Evolutionary conservation across 2,797 vertebrate species (phyloP).

Genomic region (Champsocephalus gunnari): DNA sequence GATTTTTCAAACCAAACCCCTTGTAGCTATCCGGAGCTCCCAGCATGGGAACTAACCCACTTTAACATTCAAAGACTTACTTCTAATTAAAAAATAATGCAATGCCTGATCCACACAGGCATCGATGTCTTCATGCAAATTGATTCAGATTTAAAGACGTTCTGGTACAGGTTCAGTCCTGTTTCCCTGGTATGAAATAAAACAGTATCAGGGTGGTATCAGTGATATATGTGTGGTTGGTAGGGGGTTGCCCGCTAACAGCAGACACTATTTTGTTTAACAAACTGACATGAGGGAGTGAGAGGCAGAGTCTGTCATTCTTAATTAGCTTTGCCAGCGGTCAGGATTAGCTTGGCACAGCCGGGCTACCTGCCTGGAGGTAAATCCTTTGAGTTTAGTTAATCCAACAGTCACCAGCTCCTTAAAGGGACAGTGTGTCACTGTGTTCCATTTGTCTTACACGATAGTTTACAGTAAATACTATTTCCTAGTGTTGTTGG

Average conservation of each 20-base stretch:
- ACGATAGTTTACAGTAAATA: not conserved
- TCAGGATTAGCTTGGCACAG: conserved; percentile 52
- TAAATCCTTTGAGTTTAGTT: conserved; percentile 52
- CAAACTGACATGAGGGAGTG: not conserved
- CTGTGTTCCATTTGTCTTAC: not conserved
- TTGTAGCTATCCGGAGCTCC: conserved; percentile 15
- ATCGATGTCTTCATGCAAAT: not conserved
- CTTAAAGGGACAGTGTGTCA: conserved; percentile 9
- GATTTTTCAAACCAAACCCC: conserved; percentile 15
- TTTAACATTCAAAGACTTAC: conserved; percentile 10
- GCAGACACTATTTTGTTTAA: not conserved
- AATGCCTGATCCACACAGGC: not conserved
- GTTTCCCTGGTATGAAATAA: not conserved
- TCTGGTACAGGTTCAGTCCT: not conserved
- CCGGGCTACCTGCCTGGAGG: conserved; percentile 39
- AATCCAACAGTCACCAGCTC: conserved; percentile 45
- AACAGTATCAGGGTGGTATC: not conserved
- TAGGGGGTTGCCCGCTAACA: not conserved
- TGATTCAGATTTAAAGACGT: not conserved
- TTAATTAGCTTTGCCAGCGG: conserved; percentile 58
- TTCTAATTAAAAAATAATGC: conserved; percentile 26
- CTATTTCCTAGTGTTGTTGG: too few relatives aligned
- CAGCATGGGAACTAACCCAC: not conserved
- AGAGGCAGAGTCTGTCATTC: conserved; percentile 15
- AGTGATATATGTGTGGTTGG: not conserved